These are phyloP conservation scores for Mythimna albipuncta DNA, from an alignment of 2,888 invertebrate genomes.

Conservation along the genomic window DNA sequence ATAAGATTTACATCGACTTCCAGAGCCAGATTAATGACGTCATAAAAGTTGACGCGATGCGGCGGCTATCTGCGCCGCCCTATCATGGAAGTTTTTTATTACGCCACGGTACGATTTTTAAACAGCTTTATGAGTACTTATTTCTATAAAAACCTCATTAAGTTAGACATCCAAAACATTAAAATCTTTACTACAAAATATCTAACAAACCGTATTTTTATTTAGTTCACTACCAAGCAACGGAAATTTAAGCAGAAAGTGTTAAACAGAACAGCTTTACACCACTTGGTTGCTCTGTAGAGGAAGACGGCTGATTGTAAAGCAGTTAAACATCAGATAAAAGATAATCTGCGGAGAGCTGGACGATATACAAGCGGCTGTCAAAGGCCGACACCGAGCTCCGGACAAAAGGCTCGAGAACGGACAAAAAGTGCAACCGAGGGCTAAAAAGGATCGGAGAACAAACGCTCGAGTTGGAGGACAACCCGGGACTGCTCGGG, in stretches of 20 bases:
- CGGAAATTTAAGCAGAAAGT: background rate
- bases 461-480: background rate
- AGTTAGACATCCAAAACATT: background rate
- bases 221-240: background rate
- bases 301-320: conserved; percentile 9
- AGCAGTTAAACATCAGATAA: conserved; percentile 21
- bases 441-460: background rate
- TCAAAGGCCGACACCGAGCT: background rate
- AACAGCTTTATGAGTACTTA: conserved; percentile 45
- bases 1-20: conserved; percentile 46
- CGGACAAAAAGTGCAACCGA: conserved; percentile 14
- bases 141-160: conserved; percentile 40
- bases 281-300: background rate
- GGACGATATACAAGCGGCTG: background rate
- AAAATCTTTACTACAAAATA: background rate
- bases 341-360: conserved; percentile 8
- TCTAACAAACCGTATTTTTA: background rate
- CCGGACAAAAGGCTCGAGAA: background rate
- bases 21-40: conserved; percentile 52
- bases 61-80: conserved; percentile 17
- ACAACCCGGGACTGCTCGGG: background rate
- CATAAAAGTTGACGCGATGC: conserved; percentile 43
- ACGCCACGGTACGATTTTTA: conserved; percentile 22
- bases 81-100: conserved; percentile 46
- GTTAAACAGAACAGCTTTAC: background rate